A percentile compares a stretch with the other conserved stretches of the same genome.
Conservation (phyloP, 1,140 invertebrate species). For the Phymastichus coffea region DNA sequence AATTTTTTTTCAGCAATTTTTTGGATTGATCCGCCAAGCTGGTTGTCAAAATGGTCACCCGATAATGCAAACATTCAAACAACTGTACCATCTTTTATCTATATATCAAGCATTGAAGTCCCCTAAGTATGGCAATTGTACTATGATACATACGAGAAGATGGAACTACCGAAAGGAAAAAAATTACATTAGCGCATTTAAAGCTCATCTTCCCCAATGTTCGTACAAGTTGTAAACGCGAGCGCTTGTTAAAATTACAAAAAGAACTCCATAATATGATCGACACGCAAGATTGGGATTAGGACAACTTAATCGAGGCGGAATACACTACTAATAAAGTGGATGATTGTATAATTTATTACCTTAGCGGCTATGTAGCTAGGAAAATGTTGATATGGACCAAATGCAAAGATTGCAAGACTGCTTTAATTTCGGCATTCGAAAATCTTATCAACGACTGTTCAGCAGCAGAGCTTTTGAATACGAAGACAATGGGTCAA, state of each 20-base stretch:
- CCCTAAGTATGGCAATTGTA: conserved; percentile 31
- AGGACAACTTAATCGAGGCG: conserved; percentile 26
- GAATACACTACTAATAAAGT: conserved; percentile 20
- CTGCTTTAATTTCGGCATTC: neutral
- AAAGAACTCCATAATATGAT: conserved; percentile 22
- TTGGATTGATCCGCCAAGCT: conserved; percentile 31
- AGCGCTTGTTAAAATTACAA: conserved; percentile 8
- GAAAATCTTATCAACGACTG: neutral
- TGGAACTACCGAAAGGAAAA: neutral
- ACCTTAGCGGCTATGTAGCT: conserved; percentile 29
- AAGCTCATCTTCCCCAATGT: conserved; percentile 1
- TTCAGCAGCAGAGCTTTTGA: neutral
- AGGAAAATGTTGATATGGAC: neutral
- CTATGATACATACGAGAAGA: conserved; percentile 16
- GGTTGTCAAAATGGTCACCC: too few species aligned
- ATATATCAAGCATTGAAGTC: conserved; percentile 29
- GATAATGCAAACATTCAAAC: conserved; percentile 31
- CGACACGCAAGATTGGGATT: conserved; percentile 23
- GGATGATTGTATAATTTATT: conserved; percentile 33
- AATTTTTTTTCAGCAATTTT: conserved; percentile 29
- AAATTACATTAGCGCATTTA: conserved; percentile 16
- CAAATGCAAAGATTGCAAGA: neutral
- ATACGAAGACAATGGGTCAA: neutral
- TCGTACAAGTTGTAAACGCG: neutral
- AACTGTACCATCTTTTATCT: conserved; percentile 33